Base-by-base conservation (phyloP, 2,797 vertebrate genomes). In the Danio jaintianensis region DNA sequence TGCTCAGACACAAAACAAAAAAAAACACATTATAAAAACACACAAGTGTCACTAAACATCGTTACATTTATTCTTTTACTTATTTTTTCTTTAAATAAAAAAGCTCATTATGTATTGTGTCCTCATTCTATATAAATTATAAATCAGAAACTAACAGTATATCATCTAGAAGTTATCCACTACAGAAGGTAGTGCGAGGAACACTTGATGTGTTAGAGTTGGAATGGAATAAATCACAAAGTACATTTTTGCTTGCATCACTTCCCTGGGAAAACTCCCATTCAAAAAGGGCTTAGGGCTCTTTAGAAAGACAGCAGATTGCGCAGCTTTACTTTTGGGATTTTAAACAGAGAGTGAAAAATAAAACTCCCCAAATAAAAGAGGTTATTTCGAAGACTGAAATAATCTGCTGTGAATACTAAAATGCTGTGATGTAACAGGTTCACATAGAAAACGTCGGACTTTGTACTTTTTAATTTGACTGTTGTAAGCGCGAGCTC, bases 251-350 rank as follows among this genome's bases (percentile, higher is more conserved):
- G 22, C 50, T 68, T 36, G 66, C 22, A 9, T 68, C 66, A 68
- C 45, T 13, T 50, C 59, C 53, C 38, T 8, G 1, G 52, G 22
- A 45, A 47, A 48, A 62, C 58, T 15, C 47, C 66, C 15, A 68
- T 68, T 68, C 22, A 68, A 68, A 68, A 50, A 50, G 15, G 45
- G 22, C 47, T 68, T 68, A 68, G 22, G 55, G 70, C 70, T 73
- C 6, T 13, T 59, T 59, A 42, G 13, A 59, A 73, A 59, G 12
- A 59, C 42, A 29, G 70, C 70, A 59, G 42, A 59, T 59, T 59
- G 20, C 59, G 13, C 55, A 11, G 70, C 40, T 58, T 29, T 43
- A 20, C 29, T 73, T 58, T 68, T 68, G 66, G 66, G 66, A 68
- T 68, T 68, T 68, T 50, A 22, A 59, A 58, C 0, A 4, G 8